phyloP scores from a whole-genome alignment of 2,113 vertebrate genomes.

The Irena cyanogastra region DNA sequence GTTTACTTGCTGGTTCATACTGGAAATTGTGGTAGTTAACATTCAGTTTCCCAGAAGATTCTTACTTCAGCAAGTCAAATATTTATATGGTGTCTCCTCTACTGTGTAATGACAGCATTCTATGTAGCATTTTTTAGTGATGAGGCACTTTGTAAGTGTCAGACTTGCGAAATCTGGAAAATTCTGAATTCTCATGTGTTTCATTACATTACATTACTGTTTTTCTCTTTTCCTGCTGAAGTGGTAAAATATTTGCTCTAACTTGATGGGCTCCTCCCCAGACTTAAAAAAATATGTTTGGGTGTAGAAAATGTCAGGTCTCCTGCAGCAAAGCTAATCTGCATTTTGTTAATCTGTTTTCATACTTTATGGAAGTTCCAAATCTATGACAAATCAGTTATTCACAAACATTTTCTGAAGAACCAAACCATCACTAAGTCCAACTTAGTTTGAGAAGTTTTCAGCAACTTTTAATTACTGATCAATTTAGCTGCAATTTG shows the following conservation, averaged over 20 bases:
- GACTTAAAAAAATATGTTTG: neutral
- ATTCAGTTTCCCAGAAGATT: slow-evolving; percentile 6
- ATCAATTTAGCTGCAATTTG: neutral
- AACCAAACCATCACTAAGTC: neutral
- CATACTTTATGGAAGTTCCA: neutral
- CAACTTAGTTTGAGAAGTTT: neutral
- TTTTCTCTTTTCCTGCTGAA: neutral
- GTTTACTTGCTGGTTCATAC: neutral
- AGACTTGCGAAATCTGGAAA: neutral
- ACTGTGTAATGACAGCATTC: neutral
- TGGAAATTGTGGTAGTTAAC: neutral
- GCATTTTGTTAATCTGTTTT: neutral
- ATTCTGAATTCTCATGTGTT: neutral
- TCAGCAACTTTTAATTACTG: neutral
- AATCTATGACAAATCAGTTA: neutral
- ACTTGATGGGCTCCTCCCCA: neutral
- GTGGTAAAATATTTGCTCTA: neutral
- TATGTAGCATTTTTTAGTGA: slow-evolving; percentile 2
- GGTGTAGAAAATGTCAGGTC: neutral
- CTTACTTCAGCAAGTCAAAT: neutral
- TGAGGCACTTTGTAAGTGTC: neutral
- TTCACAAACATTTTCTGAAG: neutral
- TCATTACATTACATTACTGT: neutral
- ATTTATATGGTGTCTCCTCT: neutral
- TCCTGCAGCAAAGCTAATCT: neutral